A percentile compares a stretch with the other conserved stretches of the same genome.
Evolutionary conservation across 2,888 invertebrate genomes (phyloP).

Genomic region (Drosophila anomelani): DNA sequence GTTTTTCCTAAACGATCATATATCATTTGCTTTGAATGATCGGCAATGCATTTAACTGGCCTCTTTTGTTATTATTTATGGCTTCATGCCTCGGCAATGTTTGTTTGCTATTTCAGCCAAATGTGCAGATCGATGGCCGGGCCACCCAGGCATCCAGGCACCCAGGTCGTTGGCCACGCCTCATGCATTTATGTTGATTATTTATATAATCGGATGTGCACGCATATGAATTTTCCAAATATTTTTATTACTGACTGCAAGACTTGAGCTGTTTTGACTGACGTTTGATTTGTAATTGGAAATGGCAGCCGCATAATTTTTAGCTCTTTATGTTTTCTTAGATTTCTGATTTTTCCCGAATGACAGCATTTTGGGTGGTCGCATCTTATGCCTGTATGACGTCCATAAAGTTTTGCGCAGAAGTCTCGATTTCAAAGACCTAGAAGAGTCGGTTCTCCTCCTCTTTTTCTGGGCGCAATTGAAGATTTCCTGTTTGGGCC

Average conservation of each 20-base stretch:
- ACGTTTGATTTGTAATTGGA: slow-evolving; percentile 77
- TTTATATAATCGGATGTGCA: slow-evolving; percentile 53
- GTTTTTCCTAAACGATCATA: slow-evolving; percentile 9
- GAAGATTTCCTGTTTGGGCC: slow-evolving; percentile 69
- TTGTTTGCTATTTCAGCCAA: slow-evolving; percentile 42
- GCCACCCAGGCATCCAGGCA: slow-evolving; percentile 18
- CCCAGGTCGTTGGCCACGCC: slow-evolving; percentile 19
- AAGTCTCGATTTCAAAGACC: slow-evolving; percentile 63
- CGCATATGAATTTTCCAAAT: slow-evolving; percentile 51
- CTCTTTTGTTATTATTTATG: slow-evolving; percentile 43
- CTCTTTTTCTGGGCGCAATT: slow-evolving; percentile 50
- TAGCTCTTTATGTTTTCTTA: slow-evolving; percentile 53
- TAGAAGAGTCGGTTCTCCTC: slow-evolving; percentile 27
- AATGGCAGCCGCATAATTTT: slow-evolving; percentile 54
- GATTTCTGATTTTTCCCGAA: slow-evolving; percentile 16
- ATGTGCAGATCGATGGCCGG: slow-evolving; percentile 39
- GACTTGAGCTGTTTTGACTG: slow-evolving; percentile 59
- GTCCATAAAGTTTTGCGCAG: slow-evolving; percentile 33
- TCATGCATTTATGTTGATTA: slow-evolving; percentile 54
- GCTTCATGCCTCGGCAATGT: slow-evolving; percentile 30
- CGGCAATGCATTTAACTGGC: slow-evolving; percentile 38
- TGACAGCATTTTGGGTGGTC: slow-evolving; percentile 65
- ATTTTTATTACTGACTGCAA: slow-evolving; percentile 51
- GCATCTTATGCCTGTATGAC: slow-evolving; percentile 9
- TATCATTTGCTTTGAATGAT: slow-evolving; percentile 15